phyloP scores from a whole-genome alignment of 2,797 vertebrate genomes.

The Buceros bicornis region DNA sequence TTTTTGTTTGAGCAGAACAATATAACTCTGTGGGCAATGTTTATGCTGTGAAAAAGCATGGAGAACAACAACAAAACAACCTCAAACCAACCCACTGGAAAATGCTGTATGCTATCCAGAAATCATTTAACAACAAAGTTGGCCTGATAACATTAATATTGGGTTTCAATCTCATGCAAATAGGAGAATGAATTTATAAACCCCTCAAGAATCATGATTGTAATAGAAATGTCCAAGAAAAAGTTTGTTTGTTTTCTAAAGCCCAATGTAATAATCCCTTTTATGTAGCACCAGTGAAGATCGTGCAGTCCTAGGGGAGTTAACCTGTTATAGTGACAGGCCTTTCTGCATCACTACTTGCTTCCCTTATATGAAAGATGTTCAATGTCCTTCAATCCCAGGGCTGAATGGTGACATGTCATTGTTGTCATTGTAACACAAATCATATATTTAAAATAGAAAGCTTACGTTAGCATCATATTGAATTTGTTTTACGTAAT shows the following conservation, averaged over 20 bases:
- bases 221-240: constrained; percentile 62
- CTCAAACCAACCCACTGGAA: not conserved
- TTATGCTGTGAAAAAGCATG: not conserved
- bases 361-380: constrained; percentile 64
- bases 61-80: not conserved
- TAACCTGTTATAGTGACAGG: constrained; percentile 26
- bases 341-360: constrained; percentile 20
- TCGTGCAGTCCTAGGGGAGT: constrained; percentile 26
- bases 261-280: constrained; percentile 53
- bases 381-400: constrained; percentile 45
- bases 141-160: constrained; percentile 46
- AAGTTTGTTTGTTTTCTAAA: not conserved
- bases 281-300: constrained; percentile 13
- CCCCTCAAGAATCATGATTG: constrained; percentile 59
- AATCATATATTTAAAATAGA: constrained; percentile 63
- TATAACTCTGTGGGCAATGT: not conserved
- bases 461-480: constrained; percentile 21
- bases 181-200: constrained; percentile 62
- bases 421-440: constrained; percentile 61
- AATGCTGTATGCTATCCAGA: not conserved
- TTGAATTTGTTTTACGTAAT: not conserved
- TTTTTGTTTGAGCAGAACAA: not conserved
- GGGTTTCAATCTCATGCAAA: constrained; percentile 63
- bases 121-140: constrained; percentile 29
- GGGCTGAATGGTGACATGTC: constrained; percentile 59